Base-by-base conservation (phyloP, 2,888 invertebrate species). In the Dendrolimus pini region DNA sequence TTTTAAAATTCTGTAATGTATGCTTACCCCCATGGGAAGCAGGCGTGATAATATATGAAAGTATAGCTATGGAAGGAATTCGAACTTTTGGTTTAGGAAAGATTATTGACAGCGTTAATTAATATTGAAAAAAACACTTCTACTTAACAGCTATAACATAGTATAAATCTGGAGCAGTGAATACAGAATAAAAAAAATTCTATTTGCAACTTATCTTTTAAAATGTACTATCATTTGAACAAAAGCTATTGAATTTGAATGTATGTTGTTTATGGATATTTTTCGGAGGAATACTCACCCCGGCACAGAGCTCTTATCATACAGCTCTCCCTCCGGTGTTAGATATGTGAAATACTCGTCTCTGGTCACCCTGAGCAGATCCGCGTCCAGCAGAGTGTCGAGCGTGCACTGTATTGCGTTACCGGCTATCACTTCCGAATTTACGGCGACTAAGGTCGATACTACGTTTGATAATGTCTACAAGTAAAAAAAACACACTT, bases 311-410 rank as follows among this genome's bases (percentile, higher is more conserved):
- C 94, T 94, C 86, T 96, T 98, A 84, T 99, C 98, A 78, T 95
- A 99, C 0, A 99, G 91, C 74, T 97, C 96, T 2, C 97, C 98
- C 59, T 97, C 96, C 0, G 98, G 97, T 41, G 96, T 97, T 65
- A 95, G 91, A 85, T 83, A 89, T 0, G 83, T 85, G 80, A 89
- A 89, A 80, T 89, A 89, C 70, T 89, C 89, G 72, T 89, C 93
- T 90, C 96, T 93, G 0, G 96, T 94, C 41, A 98, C 93, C 62
- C 92, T 92, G 57, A 94, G 89, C 65, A 97, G 93, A 60, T 92
- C 93, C 0, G 93, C 85, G 74, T 95, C 93, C 58, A 86, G 91
- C 47, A 98, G 89, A 68, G 93, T 90, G 18, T 80, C 80, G 53
- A 92, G 92, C 7, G 95, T 92, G 62, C 91, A 89, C 9, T 85